A percentile compares a stretch with the other conserved stretches of the same genome.
phyloP scores from a whole-genome alignment of 2,797 vertebrate genomes.

The Lates japonicus region DNA sequence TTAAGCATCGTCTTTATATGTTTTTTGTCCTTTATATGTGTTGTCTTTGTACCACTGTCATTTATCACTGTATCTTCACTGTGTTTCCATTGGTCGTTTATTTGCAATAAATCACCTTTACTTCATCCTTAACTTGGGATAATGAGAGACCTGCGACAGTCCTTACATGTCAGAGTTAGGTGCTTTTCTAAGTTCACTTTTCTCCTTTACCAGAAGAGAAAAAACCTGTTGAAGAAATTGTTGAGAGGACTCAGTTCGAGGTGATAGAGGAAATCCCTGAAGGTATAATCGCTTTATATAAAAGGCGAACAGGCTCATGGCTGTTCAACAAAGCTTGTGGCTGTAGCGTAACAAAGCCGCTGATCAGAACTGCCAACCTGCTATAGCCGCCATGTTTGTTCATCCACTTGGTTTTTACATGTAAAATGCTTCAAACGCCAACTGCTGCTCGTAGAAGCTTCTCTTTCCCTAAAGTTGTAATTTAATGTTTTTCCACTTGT shows the following conservation, averaged over 20 bases:
- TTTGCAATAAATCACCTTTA: neutral
- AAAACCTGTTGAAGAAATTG: conserved; percentile 75
- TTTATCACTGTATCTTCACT: neutral
- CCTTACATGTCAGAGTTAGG: neutral
- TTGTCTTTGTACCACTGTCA: neutral
- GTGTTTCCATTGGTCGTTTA: neutral
- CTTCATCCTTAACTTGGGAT: neutral
- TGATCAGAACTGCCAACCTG: neutral
- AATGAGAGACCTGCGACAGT: neutral
- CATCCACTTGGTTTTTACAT: neutral
- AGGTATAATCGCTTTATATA: conserved; percentile 71
- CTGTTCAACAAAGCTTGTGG: conserved; percentile 48
- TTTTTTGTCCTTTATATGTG: neutral
- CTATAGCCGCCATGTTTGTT: conserved; percentile 9
- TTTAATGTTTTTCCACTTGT: neutral
- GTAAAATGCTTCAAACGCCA: conserved; percentile 1
- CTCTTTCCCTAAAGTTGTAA: neutral
- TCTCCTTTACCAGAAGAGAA: conserved; percentile 76
- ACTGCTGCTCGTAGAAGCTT: conserved; percentile 30
- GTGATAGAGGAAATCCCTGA: conserved; percentile 61
- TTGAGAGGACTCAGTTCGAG: conserved; percentile 61
- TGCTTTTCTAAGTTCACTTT: conserved; percentile 53
- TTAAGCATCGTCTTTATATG: neutral
- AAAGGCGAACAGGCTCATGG: conserved; percentile 31
- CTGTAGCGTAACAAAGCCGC: conserved; percentile 26